Evolutionary conservation across 2,888 invertebrate species (phyloP), one percentile per base, ranked within the genome.

Genomic region (Zele albiditarsus): DNA sequence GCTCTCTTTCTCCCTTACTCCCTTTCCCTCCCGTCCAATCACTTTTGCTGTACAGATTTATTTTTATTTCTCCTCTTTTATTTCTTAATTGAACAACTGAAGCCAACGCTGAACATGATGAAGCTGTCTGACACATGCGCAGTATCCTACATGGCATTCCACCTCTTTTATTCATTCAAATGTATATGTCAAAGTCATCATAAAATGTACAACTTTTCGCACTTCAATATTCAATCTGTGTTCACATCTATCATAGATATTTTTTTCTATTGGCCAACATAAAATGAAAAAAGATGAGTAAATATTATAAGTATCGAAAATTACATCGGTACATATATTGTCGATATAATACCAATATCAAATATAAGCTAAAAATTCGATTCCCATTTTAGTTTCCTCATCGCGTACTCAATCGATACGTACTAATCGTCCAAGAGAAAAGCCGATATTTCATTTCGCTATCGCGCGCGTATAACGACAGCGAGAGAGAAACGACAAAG

Each of bases 401-500:
- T 68, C 53, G 53, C 63, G 33, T 46, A 53, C 2, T n/a, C 57
- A 74, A 74, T 70, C 69, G 74, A 74, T 70, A 53, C 20, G 58
- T 58, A 70, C 68, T 71, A 75, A 75, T 78, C 75, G 78, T 62
- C n/a, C 33, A 73, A 57, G 67, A 67, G 68, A 74, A 75, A 75
- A 71, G 53, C 63, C 76, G 67, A 75, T 79, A 78, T 79, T 79
- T 78, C 78, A 78, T 72, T 75, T 77, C 73, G 33, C 67, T 75
- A 74, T 79, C 63, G 73, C 65, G 73, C 65, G 71, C 25, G 58
- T 63, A 38, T 74, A 69, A 69, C 74, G 65, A 38, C 33, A 46
- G 42, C 42, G 28, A 33, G 62, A 63, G 53, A 69, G 62, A 58
- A n/a, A 46, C n/a, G n/a, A 20, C 20, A 20, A 53, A 53, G 20